Conservation (phyloP, 2,797 vertebrate genomes). For the Tokudaia muenninki region DNA sequence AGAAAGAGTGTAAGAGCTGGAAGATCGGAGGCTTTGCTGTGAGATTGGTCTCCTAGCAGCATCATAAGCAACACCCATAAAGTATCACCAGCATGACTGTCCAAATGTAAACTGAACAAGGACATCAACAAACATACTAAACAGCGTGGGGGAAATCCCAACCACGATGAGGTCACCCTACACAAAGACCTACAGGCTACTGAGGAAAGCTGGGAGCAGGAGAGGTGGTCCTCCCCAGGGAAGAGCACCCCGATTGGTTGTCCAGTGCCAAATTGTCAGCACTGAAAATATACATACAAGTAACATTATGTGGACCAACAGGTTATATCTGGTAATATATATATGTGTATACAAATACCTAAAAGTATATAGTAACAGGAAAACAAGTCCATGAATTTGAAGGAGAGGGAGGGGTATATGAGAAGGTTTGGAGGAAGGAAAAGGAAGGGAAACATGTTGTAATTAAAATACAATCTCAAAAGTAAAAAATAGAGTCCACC, state of each 20-base stretch:
- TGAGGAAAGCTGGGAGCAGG: background rate
- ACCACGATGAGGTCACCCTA: background rate
- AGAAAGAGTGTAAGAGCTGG: background rate
- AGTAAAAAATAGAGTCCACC: background rate
- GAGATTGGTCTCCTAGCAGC: background rate
- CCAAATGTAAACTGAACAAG: background rate
- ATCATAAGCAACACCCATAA: background rate
- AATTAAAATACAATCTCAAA: background rate
- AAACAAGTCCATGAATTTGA: background rate
- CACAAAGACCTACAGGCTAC: background rate
- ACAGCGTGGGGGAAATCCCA: background rate
- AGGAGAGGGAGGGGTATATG: background rate
- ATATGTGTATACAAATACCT: background rate
- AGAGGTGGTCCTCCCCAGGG: background rate
- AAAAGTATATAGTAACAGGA: background rate
- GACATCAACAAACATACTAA: background rate
- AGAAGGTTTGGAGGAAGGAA: background rate
- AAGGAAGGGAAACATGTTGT: background rate
- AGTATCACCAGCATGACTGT: background rate
- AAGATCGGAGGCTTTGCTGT: background rate
- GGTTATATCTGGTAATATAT: background rate
- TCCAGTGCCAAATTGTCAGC: background rate
- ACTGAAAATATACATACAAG: background rate
- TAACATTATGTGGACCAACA: no score
- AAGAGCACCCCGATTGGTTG: background rate